Base-by-base conservation (phyloP, 1,140 invertebrate genomes). In the Zaprionus inermis region DNA sequence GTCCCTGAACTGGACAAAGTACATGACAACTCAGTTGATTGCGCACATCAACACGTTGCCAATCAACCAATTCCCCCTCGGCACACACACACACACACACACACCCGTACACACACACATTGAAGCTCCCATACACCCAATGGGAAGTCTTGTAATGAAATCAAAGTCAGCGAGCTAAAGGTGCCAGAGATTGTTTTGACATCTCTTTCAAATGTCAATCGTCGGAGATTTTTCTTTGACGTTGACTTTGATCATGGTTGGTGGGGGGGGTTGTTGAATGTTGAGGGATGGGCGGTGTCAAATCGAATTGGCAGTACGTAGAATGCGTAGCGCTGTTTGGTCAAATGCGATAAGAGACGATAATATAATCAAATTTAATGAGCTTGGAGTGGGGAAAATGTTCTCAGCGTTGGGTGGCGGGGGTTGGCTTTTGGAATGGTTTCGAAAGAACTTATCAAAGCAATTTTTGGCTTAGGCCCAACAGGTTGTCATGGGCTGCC, bases 201-300 rank as follows among this genome's bases (percentile, higher is more conserved):
- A 81, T 89, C 84, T 76, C 85, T 84, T 90, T 89, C 75, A 90
- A 89, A 84, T 84, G 81, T 88, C 83, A 89, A 90, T 78, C 78
- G 76, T 36, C 66, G 54, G 61, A 78, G 69, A 77, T 79, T 86
- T 77, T 72, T 73, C 68, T 78, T 55, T 61, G 30, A 58, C 69
- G 38, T 30, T 24, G 30, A 41, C 55, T 44, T 44, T 44, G 38
- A 44, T 44, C 14, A 18, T 0, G 9, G 38, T 3, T 6, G 6
- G 10, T 6, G 7, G 38, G 6, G n/a, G 16, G 38, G n/a, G 22
- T 24, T n/a, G n/a, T n/a, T n/a, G n/a, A n/a, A n/a, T n/a, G n/a
- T n/a, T n/a, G 36, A 38, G 36, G 4, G n/a, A n/a, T 5, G 36
- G 14, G 14, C 14, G 14, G 41, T 36, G 44, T 18, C 66, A 84